Conservation (phyloP, 1,140 invertebrate species). For the Drosophila novamexicana region DNA sequence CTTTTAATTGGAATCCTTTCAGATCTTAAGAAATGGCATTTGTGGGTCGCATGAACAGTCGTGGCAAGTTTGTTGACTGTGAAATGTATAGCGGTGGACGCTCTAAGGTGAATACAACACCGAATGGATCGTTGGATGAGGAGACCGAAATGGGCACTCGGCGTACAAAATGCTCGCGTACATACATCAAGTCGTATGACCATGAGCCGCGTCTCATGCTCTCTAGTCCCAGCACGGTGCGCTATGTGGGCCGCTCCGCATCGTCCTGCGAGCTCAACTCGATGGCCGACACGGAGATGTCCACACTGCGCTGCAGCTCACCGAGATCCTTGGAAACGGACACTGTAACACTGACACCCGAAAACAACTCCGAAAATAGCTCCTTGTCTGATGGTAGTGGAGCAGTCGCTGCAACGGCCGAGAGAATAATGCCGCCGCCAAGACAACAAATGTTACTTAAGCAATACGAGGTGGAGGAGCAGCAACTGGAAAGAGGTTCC, state of each 20-base stretch:
- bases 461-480: neutral
- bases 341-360: conserved; percentile 35
- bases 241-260: conserved; percentile 55
- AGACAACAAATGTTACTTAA: neutral
- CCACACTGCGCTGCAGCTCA: conserved; percentile 52
- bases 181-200: conserved; percentile 55
- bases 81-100: conserved; percentile 29
- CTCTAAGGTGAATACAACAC: neutral
- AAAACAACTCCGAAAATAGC: conserved; percentile 6
- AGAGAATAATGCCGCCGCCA: neutral
- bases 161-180: conserved; percentile 43
- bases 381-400: conserved; percentile 1
- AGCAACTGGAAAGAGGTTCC: conserved; percentile 43
- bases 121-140: neutral
- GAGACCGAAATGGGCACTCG: neutral
- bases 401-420: neutral
- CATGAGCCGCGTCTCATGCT: neutral
- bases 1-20: neutral
- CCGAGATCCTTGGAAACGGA: conserved; percentile 35
- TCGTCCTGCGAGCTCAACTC: conserved; percentile 56
- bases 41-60: conserved; percentile 48
- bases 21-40: conserved; percentile 53
- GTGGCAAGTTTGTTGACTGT: conserved; percentile 31
- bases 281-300: conserved; percentile 59
- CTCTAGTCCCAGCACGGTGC: conserved; percentile 43